These are phyloP conservation scores for Hybognathus amarus DNA, from an alignment of 2,797 vertebrate genomes.

Conservation along the genomic window DNA sequence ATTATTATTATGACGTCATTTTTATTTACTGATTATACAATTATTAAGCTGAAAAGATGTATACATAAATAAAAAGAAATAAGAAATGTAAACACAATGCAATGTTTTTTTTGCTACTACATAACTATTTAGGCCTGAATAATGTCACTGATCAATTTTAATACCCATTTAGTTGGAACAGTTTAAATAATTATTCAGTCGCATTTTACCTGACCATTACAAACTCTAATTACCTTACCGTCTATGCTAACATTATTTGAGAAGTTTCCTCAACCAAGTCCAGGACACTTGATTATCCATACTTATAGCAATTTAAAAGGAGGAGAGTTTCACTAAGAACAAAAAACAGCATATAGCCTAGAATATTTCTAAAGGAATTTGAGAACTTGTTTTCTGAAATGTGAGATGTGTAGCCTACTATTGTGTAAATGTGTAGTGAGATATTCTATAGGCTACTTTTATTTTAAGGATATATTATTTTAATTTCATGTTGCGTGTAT, in stretches of 20 bases:
- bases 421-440: no score
- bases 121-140: no score
- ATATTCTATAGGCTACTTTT: not conserved
- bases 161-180: not conserved
- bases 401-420: not conserved
- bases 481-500: constrained; percentile 18
- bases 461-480: not conserved
- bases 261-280: not conserved
- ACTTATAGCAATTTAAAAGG: not conserved
- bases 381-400: no score
- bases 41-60: no score
- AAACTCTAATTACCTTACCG: not conserved
- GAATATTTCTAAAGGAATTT: not conserved
- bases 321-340: not conserved
- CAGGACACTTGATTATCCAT: not conserved
- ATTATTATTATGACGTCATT: not conserved
- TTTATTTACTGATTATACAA: not conserved
- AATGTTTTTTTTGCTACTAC: not conserved
- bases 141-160: not conserved
- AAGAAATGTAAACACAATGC: not conserved
- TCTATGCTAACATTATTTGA: not conserved
- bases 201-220: no score
- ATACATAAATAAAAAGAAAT: not conserved
- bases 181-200: not conserved
- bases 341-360: not conserved